Conservation (phyloP, 2,797 vertebrate genomes). For the Oreochromis mossambicus region DNA sequence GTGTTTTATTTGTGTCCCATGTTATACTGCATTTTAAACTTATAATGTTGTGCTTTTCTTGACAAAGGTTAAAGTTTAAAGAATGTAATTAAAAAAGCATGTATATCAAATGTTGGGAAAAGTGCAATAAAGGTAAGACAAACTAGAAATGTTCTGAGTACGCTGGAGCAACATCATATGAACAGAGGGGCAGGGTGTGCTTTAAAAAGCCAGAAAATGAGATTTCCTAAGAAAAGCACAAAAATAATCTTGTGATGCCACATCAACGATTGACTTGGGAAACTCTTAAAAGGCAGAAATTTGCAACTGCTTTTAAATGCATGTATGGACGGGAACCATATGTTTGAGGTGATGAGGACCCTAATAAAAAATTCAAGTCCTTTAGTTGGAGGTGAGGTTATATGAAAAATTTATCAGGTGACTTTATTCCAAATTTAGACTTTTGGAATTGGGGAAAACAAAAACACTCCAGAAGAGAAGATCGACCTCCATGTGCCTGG, state of each 20-base stretch:
- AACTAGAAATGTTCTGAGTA: background rate
- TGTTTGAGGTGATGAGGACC: slow-evolving; percentile 52
- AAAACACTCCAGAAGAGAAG: slow-evolving; percentile 2
- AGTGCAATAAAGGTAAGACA: background rate
- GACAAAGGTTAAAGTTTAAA: background rate
- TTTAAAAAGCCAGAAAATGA: background rate
- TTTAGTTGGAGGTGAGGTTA: slow-evolving; percentile 50
- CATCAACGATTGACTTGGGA: background rate
- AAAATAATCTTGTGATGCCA: background rate
- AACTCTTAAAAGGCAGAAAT: background rate
- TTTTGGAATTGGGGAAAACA: slow-evolving; percentile 3
- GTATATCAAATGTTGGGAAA: background rate
- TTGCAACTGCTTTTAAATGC: slow-evolving; percentile 41
- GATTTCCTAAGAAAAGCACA: background rate
- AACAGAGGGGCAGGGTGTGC: background rate
- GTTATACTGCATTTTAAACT: background rate
- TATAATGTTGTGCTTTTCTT: background rate
- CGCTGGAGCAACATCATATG: background rate
- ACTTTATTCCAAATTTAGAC: slow-evolving; percentile 53
- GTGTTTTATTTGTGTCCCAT: background rate
- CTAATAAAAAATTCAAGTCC: slow-evolving; percentile 59
- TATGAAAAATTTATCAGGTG: slow-evolving; percentile 53
- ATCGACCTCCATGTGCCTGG: background rate
- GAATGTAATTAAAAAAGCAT: background rate
- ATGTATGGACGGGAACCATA: slow-evolving; percentile 53